Evolutionary conservation across 2,797 vertebrate species (phyloP), one percentile per base, ranked within the genome.

Genomic region (Sebastes minor): DNA sequence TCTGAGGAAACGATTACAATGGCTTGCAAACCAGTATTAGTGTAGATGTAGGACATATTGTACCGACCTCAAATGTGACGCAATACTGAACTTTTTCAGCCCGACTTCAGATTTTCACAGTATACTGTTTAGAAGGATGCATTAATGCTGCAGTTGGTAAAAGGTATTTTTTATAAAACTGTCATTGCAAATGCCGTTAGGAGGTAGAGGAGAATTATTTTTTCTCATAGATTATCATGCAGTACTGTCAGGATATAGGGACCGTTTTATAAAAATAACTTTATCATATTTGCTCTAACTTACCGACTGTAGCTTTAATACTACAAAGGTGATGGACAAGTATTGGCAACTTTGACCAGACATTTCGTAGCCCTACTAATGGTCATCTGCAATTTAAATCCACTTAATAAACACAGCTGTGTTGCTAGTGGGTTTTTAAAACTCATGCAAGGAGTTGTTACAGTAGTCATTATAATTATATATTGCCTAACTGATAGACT

Each of bases 21-120:
- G 38, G 23, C 22, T 63, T 63, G n/a, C 46, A 70, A 69, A 56
- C 53, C 55, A 64, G 23, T 20, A 11, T 62, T 32, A 28, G 22
- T 65, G 68, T 32, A n/a, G 64, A 65, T 52, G 23, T 33, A 1
- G 16, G 20, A 42, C 11, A 22, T 27, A 22, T 33, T 73, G 13
- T 59, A 52, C 42, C 53, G 56, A 74, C 42, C 16, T 59, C 77
- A 18, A 1, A 22, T 55, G 32, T 86, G 22, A 74, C 5, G 25
- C 61, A 80, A 73, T 18, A 28, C 33, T 75, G 60, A 62, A 32
- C 69, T 46, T 73, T 76, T 69, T 72, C 6, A 59, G 66, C 22
- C 18, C 27, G 16, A 38, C 12, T 16, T 56, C 32, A 55, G 4
- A 59, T 55, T 60, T 18, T 56, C 14, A 49, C 30, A 2, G 1